Base-by-base conservation (phyloP, 2,113 vertebrate genomes). In the Rana temporaria region DNA sequence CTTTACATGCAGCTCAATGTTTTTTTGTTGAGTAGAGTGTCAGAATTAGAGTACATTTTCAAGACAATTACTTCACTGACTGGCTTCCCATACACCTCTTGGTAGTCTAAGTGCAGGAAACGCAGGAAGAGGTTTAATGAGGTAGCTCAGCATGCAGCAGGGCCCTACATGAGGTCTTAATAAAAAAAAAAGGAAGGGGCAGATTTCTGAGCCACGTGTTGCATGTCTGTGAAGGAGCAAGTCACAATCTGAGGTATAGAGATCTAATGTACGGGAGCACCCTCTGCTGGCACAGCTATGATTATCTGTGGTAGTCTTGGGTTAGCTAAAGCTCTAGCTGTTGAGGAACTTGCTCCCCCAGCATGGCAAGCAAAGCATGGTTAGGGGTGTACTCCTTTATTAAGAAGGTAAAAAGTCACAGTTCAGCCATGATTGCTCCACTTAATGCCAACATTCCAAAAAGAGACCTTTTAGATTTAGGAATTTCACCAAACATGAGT, bases 91-190 rank as follows among this genome's bases (percentile, higher is more conserved):
- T 64, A 24, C 42, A 53, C 48, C 57, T 64, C 59, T 66, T 19
- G 38, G 60, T 75, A 64, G 42, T 64, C 80, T 75, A 75, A 67
- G 62, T 82, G 60, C 70, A 72, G 70, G 70, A 75, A 74, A 62
- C 80, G 66, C 62, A 75, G 62, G 80, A 82, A 75, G 80, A 75
- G 62, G 71, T 82, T 82, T 82, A 82, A 75, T 82, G 80, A 82
- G 80, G 80, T 75, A 66, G 70, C 62, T 42, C 80, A 82, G 80
- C 70, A 67, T 82, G 70, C 19, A 26, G 57, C 70, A 74, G 38
- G 42, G 59, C 70, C 32, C 71, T 74, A 66, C 80, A 82, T 75
- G 62, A 82, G 80, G 80, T 75, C 80, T 74, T 63, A 53, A 82
- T 67, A 83, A 83, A 76, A 83, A 48, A 48, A 48, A 48, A 76